These are phyloP conservation scores for Melanchra persicariae DNA, from an alignment of 2,888 invertebrate genomes.

Conservation along the genomic window DNA sequence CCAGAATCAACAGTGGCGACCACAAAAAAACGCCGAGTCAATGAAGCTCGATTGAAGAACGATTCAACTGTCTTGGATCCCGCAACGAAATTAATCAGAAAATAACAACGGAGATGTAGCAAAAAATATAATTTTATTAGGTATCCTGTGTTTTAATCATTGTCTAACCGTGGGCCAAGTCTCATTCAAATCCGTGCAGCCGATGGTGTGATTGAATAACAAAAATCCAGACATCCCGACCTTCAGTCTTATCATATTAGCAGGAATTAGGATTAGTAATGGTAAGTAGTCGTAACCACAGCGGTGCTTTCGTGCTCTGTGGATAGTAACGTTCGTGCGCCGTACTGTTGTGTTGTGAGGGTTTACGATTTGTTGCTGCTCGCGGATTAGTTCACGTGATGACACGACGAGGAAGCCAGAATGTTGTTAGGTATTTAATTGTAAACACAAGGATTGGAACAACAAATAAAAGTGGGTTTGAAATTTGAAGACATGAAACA, in stretches of 20 bases:
- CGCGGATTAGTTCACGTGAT: constrained; percentile 11
- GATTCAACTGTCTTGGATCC: too few relatives aligned
- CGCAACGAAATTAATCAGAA: too few relatives aligned
- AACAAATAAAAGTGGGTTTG: neutral
- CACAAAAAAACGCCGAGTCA: too few relatives aligned
- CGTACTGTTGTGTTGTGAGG: constrained; percentile 7
- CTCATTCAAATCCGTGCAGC: too few relatives aligned
- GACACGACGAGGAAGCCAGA: neutral
- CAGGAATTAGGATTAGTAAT: neutral
- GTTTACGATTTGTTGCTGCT: constrained; percentile 46
- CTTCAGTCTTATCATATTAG: too few relatives aligned
- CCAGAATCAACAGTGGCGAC: too few relatives aligned
- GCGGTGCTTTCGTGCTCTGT: neutral
- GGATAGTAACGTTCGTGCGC: constrained; percentile 3
- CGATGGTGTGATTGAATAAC: too few relatives aligned
- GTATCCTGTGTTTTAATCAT: neutral
- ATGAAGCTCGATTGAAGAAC: too few relatives aligned
- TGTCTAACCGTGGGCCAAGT: neutral
- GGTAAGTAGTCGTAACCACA: neutral
- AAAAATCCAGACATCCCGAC: too few relatives aligned
- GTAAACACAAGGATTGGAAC: constrained; percentile 19
- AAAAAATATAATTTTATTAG: too few relatives aligned
- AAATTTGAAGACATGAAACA: too few relatives aligned
- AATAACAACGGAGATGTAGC: too few relatives aligned
- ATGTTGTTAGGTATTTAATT: constrained; percentile 16